Evolutionary conservation across 2,113 vertebrate genomes (phyloP).

Genomic region (Salvator merianae): DNA sequence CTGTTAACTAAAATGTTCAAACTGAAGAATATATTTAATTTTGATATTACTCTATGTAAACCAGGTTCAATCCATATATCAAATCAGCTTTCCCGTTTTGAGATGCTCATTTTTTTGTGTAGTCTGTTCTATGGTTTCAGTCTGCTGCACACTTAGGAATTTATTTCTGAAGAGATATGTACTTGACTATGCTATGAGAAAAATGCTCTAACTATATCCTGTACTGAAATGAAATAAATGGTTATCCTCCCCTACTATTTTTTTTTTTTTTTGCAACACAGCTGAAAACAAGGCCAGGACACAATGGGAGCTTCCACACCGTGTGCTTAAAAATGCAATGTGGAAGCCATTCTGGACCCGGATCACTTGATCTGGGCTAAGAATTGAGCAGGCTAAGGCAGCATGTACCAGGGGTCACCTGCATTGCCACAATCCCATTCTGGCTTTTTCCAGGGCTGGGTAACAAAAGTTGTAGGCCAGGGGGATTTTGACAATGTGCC

Average conservation of each 20-base stretch:
- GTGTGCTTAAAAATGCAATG: no score
- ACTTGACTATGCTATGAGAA: background rate
- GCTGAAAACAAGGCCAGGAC: background rate
- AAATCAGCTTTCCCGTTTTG: background rate
- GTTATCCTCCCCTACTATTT: no score
- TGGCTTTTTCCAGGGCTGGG: no score
- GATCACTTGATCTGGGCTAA: no score
- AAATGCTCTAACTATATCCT: background rate
- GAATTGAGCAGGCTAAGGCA: no score
- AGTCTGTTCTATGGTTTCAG: background rate
- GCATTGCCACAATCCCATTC: no score
- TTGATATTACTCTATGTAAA: background rate
- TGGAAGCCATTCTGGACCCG: no score
- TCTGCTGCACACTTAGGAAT: background rate
- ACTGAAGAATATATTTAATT: background rate
- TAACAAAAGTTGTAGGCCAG: no score
- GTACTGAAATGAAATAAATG: background rate
- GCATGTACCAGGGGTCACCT: no score
- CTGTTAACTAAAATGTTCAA: background rate
- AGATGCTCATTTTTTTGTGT: background rate
- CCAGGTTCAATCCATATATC: background rate
- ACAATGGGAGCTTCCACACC: no score
- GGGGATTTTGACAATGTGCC: no score
- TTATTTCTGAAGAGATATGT: background rate
- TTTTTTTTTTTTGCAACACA: background rate